Percentiles rank a stretch among this genome's conserved stretches.
Conservation (phyloP, 2,113 vertebrate genomes). For the Poicephalus gulielmi region DNA sequence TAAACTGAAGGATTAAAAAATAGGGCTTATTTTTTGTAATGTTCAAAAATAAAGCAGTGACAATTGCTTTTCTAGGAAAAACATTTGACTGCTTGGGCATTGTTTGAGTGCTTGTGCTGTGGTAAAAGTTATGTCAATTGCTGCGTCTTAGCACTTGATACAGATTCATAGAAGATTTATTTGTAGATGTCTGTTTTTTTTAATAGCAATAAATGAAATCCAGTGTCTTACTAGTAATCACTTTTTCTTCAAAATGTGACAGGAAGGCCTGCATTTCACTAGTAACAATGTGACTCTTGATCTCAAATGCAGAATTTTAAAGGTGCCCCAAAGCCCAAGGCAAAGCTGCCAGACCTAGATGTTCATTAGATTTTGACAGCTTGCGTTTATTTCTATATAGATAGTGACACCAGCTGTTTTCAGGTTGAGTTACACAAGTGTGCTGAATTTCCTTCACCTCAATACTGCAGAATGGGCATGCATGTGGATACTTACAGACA, state of each 20-base stretch:
- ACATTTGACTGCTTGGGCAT: not conserved
- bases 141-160: not conserved
- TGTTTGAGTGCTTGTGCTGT: not conserved
- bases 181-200: not conserved
- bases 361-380: not conserved
- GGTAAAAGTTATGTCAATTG: not conserved
- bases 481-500: not conserved
- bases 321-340: not conserved
- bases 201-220: not conserved
- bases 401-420: not conserved
- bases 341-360: not conserved
- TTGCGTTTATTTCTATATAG: not conserved
- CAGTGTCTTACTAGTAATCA: not conserved
- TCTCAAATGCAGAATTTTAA: not conserved
- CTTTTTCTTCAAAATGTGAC: not conserved
- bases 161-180: not conserved
- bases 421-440: not conserved
- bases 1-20: not conserved
- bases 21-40: not conserved
- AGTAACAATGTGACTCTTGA: rapidly evolving
- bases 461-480: not conserved
- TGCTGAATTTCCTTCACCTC: not conserved
- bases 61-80: not conserved
- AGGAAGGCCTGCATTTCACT: not conserved
- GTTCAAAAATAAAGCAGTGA: not conserved